A percentile compares a stretch with the other conserved stretches of the same genome.
These are phyloP conservation scores for Actinostola sp. DNA, from an alignment of 92 coral and sea anemone genomes.

Conservation along the genomic window DNA sequence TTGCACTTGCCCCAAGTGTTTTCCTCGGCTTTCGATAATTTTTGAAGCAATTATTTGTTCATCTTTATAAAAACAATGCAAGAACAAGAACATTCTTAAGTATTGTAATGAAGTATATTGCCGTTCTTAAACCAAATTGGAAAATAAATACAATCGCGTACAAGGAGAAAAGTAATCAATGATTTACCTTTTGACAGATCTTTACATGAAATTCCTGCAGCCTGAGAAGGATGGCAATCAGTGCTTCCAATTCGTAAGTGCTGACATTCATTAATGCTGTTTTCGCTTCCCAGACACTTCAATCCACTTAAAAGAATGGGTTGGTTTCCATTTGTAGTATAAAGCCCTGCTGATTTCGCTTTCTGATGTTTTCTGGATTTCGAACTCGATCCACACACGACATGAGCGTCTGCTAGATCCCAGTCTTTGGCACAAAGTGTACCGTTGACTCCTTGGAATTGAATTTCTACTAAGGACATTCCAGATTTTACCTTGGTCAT, in stretches of 20 bases:
- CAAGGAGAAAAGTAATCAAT: no score
- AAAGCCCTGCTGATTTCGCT: not conserved
- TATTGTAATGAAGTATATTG: no score
- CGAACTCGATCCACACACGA: not conserved
- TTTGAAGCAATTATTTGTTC: not conserved
- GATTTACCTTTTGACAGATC: no score
- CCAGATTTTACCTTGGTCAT: not conserved
- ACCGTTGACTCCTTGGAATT: not conserved
- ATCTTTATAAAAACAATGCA: no score
- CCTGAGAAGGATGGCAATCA: not conserved
- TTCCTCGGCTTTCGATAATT: not conserved
- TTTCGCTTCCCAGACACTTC: not conserved
- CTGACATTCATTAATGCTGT: not conserved
- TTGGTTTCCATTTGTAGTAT: not conserved
- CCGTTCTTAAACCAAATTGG: no score
- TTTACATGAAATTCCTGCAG: not conserved
- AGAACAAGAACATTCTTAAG: no score
- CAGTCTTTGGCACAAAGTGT: slow-evolving; percentile 3
- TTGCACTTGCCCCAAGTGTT: not conserved
- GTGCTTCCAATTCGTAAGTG: not conserved
- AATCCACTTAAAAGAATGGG: not conserved
- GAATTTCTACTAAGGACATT: not conserved
- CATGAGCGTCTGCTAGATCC: slow-evolving; percentile 1
- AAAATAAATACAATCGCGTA: no score
- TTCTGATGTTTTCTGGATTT: not conserved